phyloP scores from a whole-genome alignment of 2,888 invertebrate genomes.

The Clitarchus hookeri region DNA sequence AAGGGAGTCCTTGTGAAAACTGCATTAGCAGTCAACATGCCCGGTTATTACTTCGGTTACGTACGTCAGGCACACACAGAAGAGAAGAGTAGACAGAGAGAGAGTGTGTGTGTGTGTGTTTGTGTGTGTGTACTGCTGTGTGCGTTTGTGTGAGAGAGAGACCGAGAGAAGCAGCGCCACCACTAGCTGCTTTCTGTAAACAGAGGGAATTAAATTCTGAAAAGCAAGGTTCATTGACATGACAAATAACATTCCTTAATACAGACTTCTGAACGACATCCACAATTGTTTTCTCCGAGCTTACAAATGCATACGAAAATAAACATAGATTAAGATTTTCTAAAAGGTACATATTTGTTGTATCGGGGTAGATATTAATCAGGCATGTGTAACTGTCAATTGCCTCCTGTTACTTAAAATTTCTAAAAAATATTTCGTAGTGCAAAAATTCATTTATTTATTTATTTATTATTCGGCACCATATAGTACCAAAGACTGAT shows the following conservation, averaged over 20 bases:
- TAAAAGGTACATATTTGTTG: too few species aligned
- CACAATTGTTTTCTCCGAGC: too few species aligned
- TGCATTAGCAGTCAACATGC: slow-evolving; percentile 10
- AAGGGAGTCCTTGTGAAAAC: background rate
- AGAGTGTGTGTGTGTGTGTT: background rate
- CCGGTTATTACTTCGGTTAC: slow-evolving; percentile 5
- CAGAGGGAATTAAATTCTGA: background rate
- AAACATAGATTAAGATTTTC: too few species aligned
- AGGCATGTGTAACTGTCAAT: too few species aligned
- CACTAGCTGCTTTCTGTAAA: background rate
- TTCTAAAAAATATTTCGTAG: too few species aligned
- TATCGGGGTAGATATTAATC: too few species aligned
- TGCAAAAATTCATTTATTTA: too few species aligned
- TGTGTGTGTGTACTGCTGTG: too few species aligned
- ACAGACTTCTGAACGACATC: background rate
- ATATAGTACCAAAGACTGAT: too few species aligned
- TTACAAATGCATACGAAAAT: too few species aligned
- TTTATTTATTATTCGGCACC: too few species aligned
- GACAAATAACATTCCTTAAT: background rate
- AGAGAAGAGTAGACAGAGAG: background rate
- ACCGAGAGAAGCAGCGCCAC: background rate
- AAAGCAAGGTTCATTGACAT: background rate
- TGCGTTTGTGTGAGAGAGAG: background rate
- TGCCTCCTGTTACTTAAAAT: too few species aligned
- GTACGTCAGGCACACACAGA: background rate